These are phyloP conservation scores for Brachypodius melanocephalos DNA, from an alignment of 2,113 vertebrate species.

Conservation along the genomic window DNA sequence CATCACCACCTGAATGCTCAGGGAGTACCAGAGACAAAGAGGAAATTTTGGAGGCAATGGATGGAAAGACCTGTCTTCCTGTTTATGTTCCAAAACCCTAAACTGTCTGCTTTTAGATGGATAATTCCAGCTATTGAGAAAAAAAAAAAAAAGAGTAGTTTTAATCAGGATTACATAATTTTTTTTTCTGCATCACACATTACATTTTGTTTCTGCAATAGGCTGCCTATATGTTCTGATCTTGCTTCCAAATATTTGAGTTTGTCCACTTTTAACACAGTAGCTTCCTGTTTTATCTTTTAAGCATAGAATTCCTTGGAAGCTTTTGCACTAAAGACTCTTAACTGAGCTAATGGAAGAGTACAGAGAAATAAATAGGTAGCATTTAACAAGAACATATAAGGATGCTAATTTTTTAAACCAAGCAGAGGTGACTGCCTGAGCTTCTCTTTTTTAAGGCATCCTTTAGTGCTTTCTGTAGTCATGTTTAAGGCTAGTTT, in stretches of 20 bases:
- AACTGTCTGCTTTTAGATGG: background rate
- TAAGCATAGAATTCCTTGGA: background rate
- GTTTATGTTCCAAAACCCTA: background rate
- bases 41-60: background rate
- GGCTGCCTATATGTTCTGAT: background rate
- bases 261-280: background rate
- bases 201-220: background rate
- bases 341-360: background rate
- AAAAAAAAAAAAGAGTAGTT: background rate
- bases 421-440: background rate
- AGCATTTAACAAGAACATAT: background rate
- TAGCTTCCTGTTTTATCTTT: slow-evolving; percentile 21
- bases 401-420: background rate
- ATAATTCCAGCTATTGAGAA: background rate
- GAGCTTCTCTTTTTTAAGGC: background rate
- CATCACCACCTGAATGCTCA: background rate
- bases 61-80: background rate
- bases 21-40: background rate
- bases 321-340: background rate
- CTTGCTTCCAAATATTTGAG: background rate
- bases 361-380: background rate
- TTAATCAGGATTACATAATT: background rate
- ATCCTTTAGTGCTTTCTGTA: background rate
- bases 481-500: background rate
- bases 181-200: background rate